Evolutionary conservation across 2,113 vertebrate genomes (phyloP).

Genomic region (Festucalex cinctus): DNA sequence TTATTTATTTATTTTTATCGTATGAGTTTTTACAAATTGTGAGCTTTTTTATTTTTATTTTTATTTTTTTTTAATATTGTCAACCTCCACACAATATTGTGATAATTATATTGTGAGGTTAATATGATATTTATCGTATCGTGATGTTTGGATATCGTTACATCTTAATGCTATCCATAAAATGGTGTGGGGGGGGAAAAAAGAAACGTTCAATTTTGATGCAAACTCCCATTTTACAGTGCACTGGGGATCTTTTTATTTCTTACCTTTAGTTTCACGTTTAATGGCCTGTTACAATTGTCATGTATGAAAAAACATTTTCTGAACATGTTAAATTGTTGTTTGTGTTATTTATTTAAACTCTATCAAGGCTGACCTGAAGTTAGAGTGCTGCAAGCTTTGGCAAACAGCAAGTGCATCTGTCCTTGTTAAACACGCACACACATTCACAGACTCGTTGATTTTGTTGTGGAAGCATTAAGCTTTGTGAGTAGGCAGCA

Average conservation of each 20-base stretch:
- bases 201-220: too few relatives aligned
- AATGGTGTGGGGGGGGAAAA: too few relatives aligned
- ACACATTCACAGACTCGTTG: constrained; percentile 6
- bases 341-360: neutral
- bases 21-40: too few relatives aligned
- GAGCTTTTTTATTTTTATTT: too few relatives aligned
- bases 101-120: too few relatives aligned
- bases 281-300: neutral
- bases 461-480: constrained; percentile 54
- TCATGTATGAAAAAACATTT: neutral
- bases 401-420: constrained; percentile 53
- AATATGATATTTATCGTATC: too few relatives aligned
- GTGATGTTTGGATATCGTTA: too few relatives aligned
- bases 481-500: constrained; percentile 55
- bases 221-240: too few relatives aligned
- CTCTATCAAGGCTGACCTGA: constrained; percentile 32
- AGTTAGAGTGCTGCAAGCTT: constrained; percentile 38
- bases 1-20: too few relatives aligned
- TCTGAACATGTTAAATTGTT: neutral
- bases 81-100: too few relatives aligned
- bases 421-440: constrained; percentile 43
- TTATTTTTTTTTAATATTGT: too few relatives aligned
- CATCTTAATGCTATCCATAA: too few relatives aligned
- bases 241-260: neutral
- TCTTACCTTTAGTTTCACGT: neutral